Evolutionary conservation across 2,888 invertebrate genomes (phyloP), one percentile per base, ranked within the genome.

Genomic region (Meta bourneti): DNA sequence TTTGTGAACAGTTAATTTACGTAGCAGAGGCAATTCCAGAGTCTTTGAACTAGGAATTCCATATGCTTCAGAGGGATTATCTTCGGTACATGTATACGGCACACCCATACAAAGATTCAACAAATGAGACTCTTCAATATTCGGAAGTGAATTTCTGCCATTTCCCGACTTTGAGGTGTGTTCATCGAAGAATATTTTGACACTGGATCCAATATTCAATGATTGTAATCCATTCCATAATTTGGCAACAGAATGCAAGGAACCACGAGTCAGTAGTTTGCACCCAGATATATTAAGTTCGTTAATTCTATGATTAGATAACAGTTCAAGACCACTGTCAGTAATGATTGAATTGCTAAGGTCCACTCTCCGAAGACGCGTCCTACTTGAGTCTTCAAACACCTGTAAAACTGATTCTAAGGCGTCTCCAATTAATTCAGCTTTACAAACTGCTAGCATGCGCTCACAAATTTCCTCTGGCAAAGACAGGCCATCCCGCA

Each of bases 211-310:
- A 20, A 93, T 34, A 61, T 20, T 80, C 52, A 93, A 78, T 7
- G 91, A 91, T n/a, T 77, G 19, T 20, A 93, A 48, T n/a, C 54
- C 54, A 9, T 71, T 61, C 54, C 72, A 51, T 6, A 83, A 20
- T 19, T 83, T 52, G n/a, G 95, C 95, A 83, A 98, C 96, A 89
- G 96, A 95, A 92, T 96, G 96, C 93, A 98, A 95, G 48, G 97
- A 96, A 48, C 95, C 95, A 74, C 96, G 95, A 0, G 97, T 96
- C 77, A 98, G 95, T 93, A 96, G 96, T 93, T 96, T 96, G 94
- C 98, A 98, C 94, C 97, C 96, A 89, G 96, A 96, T 93, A 98
- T 95, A 93, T 97, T 97, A 80, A 98, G 95, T 93, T 97, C 97
- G 16, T 96, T 95, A 71, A 98, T 96, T 93, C 96, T 96, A 95